phyloP scores from a whole-genome alignment of 2,113 vertebrate species.

The Cyanoderma ruficeps region DNA sequence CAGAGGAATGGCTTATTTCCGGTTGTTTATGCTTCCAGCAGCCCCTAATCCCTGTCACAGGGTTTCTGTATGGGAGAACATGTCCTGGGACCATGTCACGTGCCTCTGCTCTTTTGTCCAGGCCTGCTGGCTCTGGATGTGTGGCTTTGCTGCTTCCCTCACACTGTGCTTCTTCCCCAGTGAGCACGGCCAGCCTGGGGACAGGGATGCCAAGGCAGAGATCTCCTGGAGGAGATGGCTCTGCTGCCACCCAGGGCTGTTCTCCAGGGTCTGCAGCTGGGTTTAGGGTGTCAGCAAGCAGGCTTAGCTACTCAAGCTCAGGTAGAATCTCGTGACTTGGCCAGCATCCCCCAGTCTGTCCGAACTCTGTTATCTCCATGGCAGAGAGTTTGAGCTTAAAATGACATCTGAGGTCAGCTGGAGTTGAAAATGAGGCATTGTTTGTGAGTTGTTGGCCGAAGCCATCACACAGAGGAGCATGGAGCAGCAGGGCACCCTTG shows the following conservation, averaged over 20 bases:
- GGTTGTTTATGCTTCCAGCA: not conserved
- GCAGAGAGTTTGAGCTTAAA: not conserved
- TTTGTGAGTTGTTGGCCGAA: not conserved
- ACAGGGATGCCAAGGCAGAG: not conserved
- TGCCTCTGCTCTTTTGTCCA: not conserved
- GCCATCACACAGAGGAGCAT: rapidly evolving
- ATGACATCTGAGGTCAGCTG: not conserved
- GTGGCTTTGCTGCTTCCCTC: not conserved
- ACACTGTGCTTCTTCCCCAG: rapidly evolving
- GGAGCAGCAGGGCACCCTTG: rapidly evolving
- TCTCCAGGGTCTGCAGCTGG: not conserved
- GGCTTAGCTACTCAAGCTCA: not conserved
- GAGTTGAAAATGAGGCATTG: not conserved
- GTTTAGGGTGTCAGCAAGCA: not conserved
- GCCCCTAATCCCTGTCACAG: slow-evolving; percentile 13
- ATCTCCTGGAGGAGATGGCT: not conserved
- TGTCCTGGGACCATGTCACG: not conserved
- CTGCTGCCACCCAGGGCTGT: not conserved
- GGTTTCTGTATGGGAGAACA: not conserved
- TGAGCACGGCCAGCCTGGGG: not conserved
- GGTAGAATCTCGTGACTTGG: not conserved
- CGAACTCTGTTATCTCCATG: not conserved
- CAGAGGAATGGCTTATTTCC: not conserved
- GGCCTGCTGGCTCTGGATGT: rapidly evolving
- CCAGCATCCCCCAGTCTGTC: not conserved